These are phyloP conservation scores for Oenanthe oenanthe DNA, from an alignment of 2,113 vertebrate species.

Conservation along the genomic window DNA sequence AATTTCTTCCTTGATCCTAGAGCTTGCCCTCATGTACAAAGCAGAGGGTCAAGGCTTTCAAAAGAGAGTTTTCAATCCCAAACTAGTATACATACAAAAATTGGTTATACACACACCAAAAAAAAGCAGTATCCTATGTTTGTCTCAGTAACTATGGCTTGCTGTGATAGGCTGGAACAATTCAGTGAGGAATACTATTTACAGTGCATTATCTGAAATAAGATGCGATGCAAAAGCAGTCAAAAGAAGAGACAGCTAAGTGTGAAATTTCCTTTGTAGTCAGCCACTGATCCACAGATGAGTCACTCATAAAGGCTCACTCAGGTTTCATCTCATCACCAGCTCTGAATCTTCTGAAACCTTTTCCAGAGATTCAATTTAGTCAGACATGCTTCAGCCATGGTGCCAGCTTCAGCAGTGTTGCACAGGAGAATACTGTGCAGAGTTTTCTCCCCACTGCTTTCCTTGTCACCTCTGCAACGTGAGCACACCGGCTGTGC, in stretches of 20 bases:
- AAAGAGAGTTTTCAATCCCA: neutral
- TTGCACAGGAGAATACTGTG: neutral
- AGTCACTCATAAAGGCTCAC: neutral
- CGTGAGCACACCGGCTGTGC: neutral
- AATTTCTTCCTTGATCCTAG: neutral
- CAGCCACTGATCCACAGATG: conserved; percentile 9
- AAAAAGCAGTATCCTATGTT: neutral
- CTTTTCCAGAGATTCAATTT: neutral
- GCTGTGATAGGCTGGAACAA: neutral
- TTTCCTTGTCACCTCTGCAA: neutral
- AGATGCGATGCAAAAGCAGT: conserved; percentile 3
- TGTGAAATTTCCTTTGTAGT: conserved; percentile 11
- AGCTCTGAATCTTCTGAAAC: conserved; percentile 5
- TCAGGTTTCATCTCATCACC: conserved; percentile 17
- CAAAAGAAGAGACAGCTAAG: neutral
- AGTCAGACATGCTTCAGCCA: neutral
- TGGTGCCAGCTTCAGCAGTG: neutral
- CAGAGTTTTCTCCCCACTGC: neutral
- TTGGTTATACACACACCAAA: neutral
- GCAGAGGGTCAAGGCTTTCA: neutral
- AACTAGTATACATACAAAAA: rapidly evolving
- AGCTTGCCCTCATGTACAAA: neutral
- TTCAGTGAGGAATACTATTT: neutral
- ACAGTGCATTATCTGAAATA: neutral
- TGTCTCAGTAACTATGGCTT: neutral